Evolutionary conservation across 2,888 invertebrate species (phyloP), one percentile per base, ranked within the genome.

Genomic region (Tyria jacobaeae): DNA sequence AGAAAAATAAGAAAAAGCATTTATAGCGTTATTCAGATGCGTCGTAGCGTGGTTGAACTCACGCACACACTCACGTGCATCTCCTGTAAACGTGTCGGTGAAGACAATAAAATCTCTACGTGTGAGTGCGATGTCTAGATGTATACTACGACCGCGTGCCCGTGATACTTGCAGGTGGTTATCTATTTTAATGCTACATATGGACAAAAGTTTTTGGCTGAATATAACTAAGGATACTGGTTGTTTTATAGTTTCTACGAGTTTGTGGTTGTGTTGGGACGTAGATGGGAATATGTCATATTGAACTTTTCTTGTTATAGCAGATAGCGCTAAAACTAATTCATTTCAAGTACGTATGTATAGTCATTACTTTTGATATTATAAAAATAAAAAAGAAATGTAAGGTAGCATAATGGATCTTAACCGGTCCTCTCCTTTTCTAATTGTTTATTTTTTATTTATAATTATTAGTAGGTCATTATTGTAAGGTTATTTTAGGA

Each of bases 1-100:
- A 51, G 24, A 41, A 66, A 55, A 64, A 70, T 63, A 60, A 73
- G 54, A 86, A 82, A 85, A 76, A 62, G 80, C 86, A 88, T 82
- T 76, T 84, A 75, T 72, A 70, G 66, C 84, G 75, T 81, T 85
- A 70, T 79, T 63, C 62, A 76, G 76, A 68, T 78, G 76, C 71
- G 76, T 63, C 75, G 77, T 74, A 69, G 77, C 83, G 79, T 84
- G 64, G 83, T 83, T 87, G 88, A 87, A 88, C 89, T 82, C 87
- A 84, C 88, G 3, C 88, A 87, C 86, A 86, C 87, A 70, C 54
- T 12, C 61, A 17, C 59, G 25, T 39, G 15, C 34, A 39, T 58
- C 71, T 57, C 51, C 52, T 61, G 62, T 68, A 61, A 55, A 61
- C 61, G 79, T 76, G 77, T 81, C 76, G 69, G 76, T 80, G 80